A percentile compares a stretch with the other conserved stretches of the same genome.
Conservation (phyloP, 2,113 vertebrate genomes). For the Crypturellus undulatus region DNA sequence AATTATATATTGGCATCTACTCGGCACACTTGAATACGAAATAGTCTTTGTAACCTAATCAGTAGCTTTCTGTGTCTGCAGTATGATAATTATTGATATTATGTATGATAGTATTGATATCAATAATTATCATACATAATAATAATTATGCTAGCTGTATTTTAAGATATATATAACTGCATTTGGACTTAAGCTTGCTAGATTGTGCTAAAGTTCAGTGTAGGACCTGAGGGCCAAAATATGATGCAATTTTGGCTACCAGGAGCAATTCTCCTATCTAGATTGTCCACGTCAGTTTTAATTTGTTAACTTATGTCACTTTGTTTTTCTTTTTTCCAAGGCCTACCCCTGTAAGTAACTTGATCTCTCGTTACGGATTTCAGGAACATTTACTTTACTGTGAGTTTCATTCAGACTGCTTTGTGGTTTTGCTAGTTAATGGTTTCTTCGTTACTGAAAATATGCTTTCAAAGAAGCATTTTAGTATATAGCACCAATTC, state of each 20-base stretch:
- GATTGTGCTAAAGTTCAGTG: background rate
- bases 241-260: background rate
- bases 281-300: background rate
- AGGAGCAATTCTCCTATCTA: background rate
- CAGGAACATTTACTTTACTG: conserved; percentile 97
- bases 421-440: background rate
- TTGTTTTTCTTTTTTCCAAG: conserved; percentile 73
- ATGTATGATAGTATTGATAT: too few relatives aligned
- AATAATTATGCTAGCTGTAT: too few relatives aligned
- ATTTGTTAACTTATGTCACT: background rate
- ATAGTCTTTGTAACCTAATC: background rate
- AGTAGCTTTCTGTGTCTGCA: background rate
- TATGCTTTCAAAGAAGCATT: background rate
- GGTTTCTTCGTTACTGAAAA: background rate
- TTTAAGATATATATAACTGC: background rate
- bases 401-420: conserved; percentile 80
- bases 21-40: background rate
- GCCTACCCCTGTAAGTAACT: conserved; percentile 89
- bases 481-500: background rate
- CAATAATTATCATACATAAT: too few relatives aligned
- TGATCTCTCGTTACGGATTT: conserved; percentile 91
- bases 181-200: background rate
- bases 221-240: background rate
- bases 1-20: background rate
- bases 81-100: background rate